Evolutionary conservation across 2,888 invertebrate species (phyloP), one percentile per base, ranked within the genome.

Genomic region (Monopis laevigella): DNA sequence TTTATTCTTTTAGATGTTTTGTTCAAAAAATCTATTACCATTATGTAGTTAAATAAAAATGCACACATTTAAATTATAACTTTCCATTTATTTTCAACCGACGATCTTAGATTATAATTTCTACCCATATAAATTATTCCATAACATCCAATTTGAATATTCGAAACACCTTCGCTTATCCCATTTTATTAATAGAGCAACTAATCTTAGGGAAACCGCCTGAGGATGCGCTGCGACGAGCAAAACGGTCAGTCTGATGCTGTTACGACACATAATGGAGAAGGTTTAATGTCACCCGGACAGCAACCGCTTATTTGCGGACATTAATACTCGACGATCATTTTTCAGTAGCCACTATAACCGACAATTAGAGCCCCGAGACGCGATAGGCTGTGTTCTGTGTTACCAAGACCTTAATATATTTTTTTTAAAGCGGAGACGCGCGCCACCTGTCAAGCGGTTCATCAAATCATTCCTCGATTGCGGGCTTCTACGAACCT

Each of bases 381-480:
- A n/a, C 18, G 32, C 14, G 28, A 19, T 21, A 21, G 24, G 6
- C 21, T 21, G 18, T n/a, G n/a, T n/a, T n/a, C n/a, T n/a, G n/a
- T n/a, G n/a, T n/a, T n/a, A n/a, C 19, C 18, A 36, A 12, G 6
- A 12, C 6, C 6, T 6, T 11, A 69, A 62, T 54, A 64, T 55
- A 63, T n/a, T n/a, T n/a, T n/a, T n/a, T n/a, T n/a, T 58, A n/a
- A n/a, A 59, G 62, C 29, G 59, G 66, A 65, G 65, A 62, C 69
- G 69, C 72, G 64, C 64, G 69, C 73, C 78, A 78, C 78, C 78
- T 78, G 77, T 77, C 78, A 71, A 67, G 65, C 61, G 61, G 65
- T 77, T 72, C 69, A 74, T 77, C 75, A 78, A 80, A 80, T 78
- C 77, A 75, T 78, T 74, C 74, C 72, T 74, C 74, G 71, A 74